Evolutionary conservation across 1,140 invertebrate genomes (phyloP).

Genomic region (Zeugodacus cucurbitae): DNA sequence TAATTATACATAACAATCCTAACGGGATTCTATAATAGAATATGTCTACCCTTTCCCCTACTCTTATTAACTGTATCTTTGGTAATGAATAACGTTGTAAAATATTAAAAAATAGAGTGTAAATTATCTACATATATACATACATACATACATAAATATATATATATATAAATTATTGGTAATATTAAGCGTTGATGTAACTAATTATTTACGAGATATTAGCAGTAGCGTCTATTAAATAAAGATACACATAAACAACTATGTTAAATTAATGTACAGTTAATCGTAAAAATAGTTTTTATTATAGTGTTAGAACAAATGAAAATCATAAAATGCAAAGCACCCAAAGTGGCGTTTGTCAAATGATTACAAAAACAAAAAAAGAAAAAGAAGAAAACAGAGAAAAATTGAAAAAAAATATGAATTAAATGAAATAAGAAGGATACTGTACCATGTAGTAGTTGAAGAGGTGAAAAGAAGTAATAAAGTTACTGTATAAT

Average conservation of each 20-base stretch:
- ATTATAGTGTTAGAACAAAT: neutral
- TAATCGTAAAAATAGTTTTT: neutral
- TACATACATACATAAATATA: neutral
- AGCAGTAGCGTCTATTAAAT: neutral
- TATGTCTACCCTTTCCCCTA: neutral
- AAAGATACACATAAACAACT: neutral
- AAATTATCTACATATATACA: neutral
- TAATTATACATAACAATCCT: neutral
- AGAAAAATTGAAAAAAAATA: too few species aligned
- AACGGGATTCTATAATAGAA: neutral
- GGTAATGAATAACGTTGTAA: conserved; percentile 5
- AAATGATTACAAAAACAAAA: neutral
- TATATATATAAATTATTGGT: neutral
- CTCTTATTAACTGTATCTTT: neutral
- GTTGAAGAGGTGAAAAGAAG: neutral
- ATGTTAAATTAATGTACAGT: conserved; percentile 31
- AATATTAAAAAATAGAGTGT: conserved; percentile 4
- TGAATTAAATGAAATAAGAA: neutral
- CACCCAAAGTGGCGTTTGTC: conserved; percentile 12
- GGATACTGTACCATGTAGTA: neutral
- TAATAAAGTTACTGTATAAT: conserved; percentile 9
- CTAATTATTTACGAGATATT: conserved; percentile 14
- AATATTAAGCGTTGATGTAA: conserved; percentile 8
- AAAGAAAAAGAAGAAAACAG: neutral
- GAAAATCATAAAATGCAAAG: conserved; percentile 19